Percentiles rank a stretch among this genome's conserved stretches.
phyloP scores from a whole-genome alignment of 2,888 invertebrate species.

The Scrobipalpa atriplicella region DNA sequence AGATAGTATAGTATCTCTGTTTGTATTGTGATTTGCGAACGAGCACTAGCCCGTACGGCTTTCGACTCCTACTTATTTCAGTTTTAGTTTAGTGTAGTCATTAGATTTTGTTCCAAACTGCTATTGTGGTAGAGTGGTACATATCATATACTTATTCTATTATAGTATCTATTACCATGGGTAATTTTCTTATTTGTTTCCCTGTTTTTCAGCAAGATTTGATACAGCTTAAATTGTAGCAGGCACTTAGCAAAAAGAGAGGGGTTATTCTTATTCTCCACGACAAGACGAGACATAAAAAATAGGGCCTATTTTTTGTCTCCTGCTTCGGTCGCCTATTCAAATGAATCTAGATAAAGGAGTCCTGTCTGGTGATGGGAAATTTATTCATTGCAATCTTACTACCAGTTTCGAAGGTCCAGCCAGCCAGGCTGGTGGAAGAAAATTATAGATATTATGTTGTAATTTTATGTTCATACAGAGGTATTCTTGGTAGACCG shows the following conservation, averaged over 20 bases:
- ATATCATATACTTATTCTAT: too few relatives aligned
- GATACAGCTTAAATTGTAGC: too few relatives aligned
- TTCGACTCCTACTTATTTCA: not conserved
- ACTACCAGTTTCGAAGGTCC: constrained; percentile 31
- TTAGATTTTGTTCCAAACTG: too few relatives aligned
- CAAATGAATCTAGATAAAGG: constrained; percentile 13
- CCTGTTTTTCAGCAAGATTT: too few relatives aligned
- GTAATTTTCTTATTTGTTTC: too few relatives aligned
- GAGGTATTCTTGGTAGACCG: not conserved
- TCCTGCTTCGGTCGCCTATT: not conserved
- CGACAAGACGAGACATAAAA: not conserved
- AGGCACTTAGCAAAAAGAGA: too few relatives aligned
- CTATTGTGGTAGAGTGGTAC: too few relatives aligned
- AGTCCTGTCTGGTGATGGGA: constrained; percentile 20
- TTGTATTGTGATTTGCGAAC: constrained; percentile 12
- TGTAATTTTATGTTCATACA: not conserved
- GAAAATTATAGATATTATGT: constrained; percentile 1
- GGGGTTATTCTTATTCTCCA: too few relatives aligned
- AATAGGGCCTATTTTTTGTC: not conserved
- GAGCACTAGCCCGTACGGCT: not conserved
- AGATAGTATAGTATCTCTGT: constrained; percentile 7
- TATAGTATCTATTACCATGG: too few relatives aligned
- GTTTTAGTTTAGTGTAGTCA: too few relatives aligned
- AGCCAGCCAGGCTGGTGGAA: not conserved
- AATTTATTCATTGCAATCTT: constrained; percentile 43